These are phyloP conservation scores for Scomber japonicus DNA, from an alignment of 2,113 vertebrate genomes.

Conservation along the genomic window DNA sequence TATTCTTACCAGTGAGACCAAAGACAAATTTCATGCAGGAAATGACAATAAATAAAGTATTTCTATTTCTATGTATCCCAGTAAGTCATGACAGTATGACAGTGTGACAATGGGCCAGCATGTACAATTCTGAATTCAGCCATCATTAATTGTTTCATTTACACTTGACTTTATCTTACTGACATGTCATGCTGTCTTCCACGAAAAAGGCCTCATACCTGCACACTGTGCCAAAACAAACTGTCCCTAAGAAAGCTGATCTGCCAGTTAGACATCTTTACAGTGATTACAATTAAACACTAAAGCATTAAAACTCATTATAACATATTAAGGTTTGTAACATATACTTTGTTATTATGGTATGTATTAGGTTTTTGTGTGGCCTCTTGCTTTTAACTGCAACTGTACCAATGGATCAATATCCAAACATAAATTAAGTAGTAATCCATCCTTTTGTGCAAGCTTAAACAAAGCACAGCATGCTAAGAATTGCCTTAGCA, in stretches of 20 bases:
- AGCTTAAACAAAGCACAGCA: conserved; percentile 56
- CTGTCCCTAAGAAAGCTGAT: neutral
- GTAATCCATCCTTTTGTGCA: conserved; percentile 37
- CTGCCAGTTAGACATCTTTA: too few relatives aligned
- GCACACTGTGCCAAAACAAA: neutral
- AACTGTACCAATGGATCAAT: neutral
- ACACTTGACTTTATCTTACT: neutral
- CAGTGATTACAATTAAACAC: neutral
- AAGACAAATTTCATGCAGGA: too few relatives aligned
- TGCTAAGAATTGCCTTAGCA: conserved; percentile 57
- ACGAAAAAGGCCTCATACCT: neutral
- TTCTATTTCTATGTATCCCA: neutral
- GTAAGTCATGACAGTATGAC: neutral
- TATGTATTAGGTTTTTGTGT: neutral
- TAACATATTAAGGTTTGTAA: neutral
- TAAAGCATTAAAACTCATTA: neutral
- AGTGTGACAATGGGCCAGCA: neutral
- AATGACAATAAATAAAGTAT: too few relatives aligned
- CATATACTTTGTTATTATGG: neutral
- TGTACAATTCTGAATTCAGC: neutral
- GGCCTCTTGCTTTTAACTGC: neutral
- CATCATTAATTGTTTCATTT: neutral
- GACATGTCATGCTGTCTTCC: neutral
- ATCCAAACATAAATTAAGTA: neutral
- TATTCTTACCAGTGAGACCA: too few relatives aligned